Evolutionary conservation across 2,797 vertebrate species (phyloP), one percentile per base, ranked within the genome.

Genomic region (Gymnopithys bicolor): DNA sequence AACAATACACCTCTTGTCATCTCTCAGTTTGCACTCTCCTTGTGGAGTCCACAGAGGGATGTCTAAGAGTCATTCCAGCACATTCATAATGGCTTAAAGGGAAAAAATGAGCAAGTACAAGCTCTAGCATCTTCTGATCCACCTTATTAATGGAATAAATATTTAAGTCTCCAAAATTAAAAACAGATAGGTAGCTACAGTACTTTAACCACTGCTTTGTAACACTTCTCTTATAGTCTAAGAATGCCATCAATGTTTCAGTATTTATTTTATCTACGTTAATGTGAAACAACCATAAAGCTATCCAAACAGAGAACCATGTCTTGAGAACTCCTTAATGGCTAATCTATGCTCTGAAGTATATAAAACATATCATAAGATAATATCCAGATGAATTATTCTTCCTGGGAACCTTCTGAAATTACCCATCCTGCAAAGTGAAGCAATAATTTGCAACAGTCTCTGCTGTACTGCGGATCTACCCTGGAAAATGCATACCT

Each of bases 271-370:
- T 68, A 49, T 56, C 43, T 62, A 13, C 55, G 30, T 21, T 82
- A 84, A 76, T 55, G 14, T 59, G 78, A 81, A 93, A 56, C 35
- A 85, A 84, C 33, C 87, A 32, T 62, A 84, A 92, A 95, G 17
- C 24, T 59, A 52, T 59, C 41, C 60, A 94, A 95, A 73, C 32
- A 59, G 48, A 86, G 16, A 73, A 15, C 6, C 23, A 35, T n/a
- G 48, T 39, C 67, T 76, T 62, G 37, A 87, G 94, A 93, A 69
- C 23, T 73, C 37, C 33, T 30, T 81, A 64, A 75, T 71, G 46
- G 37, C 10, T 71, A 51, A 28, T 46, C 53, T 77, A 1, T 59
- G 14, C 43, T 85, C 62, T 90, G 18, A 13, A 63, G 51, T 52
- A 17, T 32, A 45, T 52, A 84, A 79, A 73, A 56, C 19, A n/a